Percentiles rank a stretch among this genome's conserved stretches.
These are phyloP conservation scores for Proteles cristata DNA, from an alignment of 2,113 vertebrate species.

Conservation along the genomic window DNA sequence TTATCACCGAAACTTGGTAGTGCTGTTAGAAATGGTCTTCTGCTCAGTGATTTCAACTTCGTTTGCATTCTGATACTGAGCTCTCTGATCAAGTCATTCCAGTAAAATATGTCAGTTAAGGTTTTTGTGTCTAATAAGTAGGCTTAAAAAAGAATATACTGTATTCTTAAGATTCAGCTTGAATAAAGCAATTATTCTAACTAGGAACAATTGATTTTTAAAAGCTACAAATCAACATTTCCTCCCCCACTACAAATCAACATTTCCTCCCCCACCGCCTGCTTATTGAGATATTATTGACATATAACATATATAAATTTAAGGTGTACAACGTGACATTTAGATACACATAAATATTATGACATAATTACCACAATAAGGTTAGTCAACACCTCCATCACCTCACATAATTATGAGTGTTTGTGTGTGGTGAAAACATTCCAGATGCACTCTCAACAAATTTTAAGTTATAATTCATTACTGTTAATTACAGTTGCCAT, in stretches of 20 bases:
- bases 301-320: background rate
- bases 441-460: background rate
- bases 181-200: constrained; percentile 35
- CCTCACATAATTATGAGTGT: background rate
- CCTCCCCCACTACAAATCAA: background rate
- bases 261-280: background rate
- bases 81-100: background rate
- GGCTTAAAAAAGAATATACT: background rate
- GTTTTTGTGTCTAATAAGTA: background rate
- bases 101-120: constrained; percentile 15
- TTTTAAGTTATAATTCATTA: background rate
- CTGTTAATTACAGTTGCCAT: background rate
- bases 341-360: background rate
- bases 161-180: constrained; percentile 21
- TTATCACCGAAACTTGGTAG: background rate
- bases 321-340: background rate
- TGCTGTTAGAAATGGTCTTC: background rate
- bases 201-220: constrained; percentile 32
- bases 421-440: background rate
- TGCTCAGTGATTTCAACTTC: background rate
- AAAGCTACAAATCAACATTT: background rate
- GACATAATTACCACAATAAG: background rate
- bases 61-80: background rate
- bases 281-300: background rate
- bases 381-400: background rate